These are phyloP conservation scores for Phodopus roborovskii DNA, from an alignment of 2,113 vertebrate species.

Conservation along the genomic window DNA sequence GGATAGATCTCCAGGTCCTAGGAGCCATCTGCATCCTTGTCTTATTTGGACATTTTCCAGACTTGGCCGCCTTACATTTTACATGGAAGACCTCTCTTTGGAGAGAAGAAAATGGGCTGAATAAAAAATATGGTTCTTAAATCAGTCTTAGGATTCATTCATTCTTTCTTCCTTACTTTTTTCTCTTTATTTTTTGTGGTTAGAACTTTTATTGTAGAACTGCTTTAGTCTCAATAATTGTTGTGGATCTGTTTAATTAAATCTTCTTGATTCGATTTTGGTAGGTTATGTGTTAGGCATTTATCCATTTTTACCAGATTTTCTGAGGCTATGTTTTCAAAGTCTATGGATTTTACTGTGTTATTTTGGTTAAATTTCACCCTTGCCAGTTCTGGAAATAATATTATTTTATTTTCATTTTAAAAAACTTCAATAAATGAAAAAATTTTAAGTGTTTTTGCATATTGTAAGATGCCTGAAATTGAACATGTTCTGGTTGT, in stretches of 20 bases:
- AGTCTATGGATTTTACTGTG: not conserved
- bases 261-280: not conserved
- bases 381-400: not conserved
- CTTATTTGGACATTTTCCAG: not conserved
- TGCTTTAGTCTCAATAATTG: not conserved
- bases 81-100: slow-evolving; percentile 14
- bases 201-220: not conserved
- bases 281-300: not conserved
- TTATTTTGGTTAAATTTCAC: slow-evolving; percentile 26
- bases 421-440: slow-evolving; percentile 52
- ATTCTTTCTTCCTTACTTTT: not conserved
- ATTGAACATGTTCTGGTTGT: not conserved
- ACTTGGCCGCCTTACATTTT: not conserved
- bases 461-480: not conserved
- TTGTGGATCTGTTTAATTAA: not conserved
- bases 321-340: not conserved
- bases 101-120: not conserved
- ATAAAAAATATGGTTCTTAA: not conserved
- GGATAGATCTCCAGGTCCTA: not conserved
- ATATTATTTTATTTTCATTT: slow-evolving; percentile 4
- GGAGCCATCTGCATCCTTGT: not conserved
- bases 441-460: not conserved
- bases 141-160: not conserved
- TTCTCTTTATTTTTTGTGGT: not conserved
- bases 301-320: not conserved